phyloP scores from a whole-genome alignment of 2,888 invertebrate species.

The Bedellia somnulentella region DNA sequence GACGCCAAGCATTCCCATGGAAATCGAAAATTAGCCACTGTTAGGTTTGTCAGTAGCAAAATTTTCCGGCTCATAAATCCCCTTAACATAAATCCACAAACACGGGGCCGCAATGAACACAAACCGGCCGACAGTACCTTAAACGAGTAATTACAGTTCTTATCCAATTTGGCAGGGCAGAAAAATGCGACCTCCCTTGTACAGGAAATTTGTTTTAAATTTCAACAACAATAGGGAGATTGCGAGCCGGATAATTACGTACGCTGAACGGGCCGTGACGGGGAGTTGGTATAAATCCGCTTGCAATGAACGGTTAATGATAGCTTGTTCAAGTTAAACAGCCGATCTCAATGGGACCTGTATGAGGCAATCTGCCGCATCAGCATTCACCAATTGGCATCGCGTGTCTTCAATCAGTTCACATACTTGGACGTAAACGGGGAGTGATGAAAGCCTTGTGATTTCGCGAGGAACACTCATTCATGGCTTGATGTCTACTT shows the following conservation, averaged over 20 bases:
- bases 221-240: slow-evolving; percentile 60
- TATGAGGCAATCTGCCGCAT: slow-evolving; percentile 27
- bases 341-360: slow-evolving; percentile 29
- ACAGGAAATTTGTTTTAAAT: slow-evolving; percentile 60
- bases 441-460: too few relatives aligned
- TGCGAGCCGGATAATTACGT: slow-evolving; percentile 46
- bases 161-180: slow-evolving; percentile 57
- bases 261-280: slow-evolving; percentile 45
- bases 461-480: too few relatives aligned
- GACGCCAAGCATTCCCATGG: too few relatives aligned
- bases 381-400: slow-evolving; percentile 38
- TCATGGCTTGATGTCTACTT: too few relatives aligned
- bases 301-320: slow-evolving; percentile 49
- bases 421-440: too few relatives aligned
- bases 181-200: slow-evolving; percentile 52
- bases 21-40: not conserved
- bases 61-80: slow-evolving; percentile 33
- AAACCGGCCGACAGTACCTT: slow-evolving; percentile 25
- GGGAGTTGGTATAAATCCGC: slow-evolving; percentile 38
- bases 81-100: slow-evolving; percentile 22
- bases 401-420: slow-evolving; percentile 26
- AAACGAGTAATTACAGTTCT: slow-evolving; percentile 55
- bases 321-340: slow-evolving; percentile 35
- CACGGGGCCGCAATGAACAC: slow-evolving; percentile 28
- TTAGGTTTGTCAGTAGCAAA: not conserved